Percentiles rank a stretch among this genome's conserved stretches.
Evolutionary conservation across 1,140 invertebrate genomes (phyloP).

Genomic region (Epicauta chinensis): DNA sequence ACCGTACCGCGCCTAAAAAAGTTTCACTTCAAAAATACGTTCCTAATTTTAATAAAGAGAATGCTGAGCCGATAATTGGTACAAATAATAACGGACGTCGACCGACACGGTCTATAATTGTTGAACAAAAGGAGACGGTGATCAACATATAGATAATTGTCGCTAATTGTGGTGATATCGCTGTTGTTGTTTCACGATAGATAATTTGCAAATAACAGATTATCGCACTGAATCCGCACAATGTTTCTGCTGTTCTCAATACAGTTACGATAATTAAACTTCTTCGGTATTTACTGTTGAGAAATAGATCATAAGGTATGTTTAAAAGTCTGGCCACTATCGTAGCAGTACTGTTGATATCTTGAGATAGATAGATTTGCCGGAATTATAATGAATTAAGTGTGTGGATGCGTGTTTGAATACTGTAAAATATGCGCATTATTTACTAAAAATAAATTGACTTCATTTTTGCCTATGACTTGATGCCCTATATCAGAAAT

Average conservation of each 20-base stretch:
- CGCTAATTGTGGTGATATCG: constrained; percentile 26
- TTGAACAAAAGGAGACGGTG: constrained; percentile 54
- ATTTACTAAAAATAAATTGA: too few species aligned
- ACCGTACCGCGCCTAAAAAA: too few species aligned
- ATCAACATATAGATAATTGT: constrained; percentile 58
- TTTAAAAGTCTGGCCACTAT: too few species aligned
- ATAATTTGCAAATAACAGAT: constrained; percentile 70
- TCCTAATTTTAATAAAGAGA: constrained; percentile 50
- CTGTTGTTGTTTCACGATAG: constrained; percentile 51
- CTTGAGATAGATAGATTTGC: too few species aligned
- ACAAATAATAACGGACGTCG: constrained; percentile 60
- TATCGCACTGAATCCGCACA: constrained; percentile 66
- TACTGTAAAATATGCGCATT: too few species aligned
- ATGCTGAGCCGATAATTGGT: constrained; percentile 51
- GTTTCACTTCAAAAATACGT: too few species aligned
- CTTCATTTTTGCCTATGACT: too few species aligned
- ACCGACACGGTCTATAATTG: constrained; percentile 67
- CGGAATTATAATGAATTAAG: too few species aligned
- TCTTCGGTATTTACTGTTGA: constrained; percentile 51
- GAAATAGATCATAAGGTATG: constrained; percentile 52
- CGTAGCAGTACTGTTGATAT: too few species aligned
- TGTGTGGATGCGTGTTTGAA: too few species aligned
- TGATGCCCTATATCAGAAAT: too few species aligned
- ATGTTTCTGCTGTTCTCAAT: constrained; percentile 66
- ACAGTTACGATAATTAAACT: constrained; percentile 57